These are phyloP conservation scores for Geopemphigus sp. DNA, from an alignment of 1,140 invertebrate genomes.

Conservation along the genomic window DNA sequence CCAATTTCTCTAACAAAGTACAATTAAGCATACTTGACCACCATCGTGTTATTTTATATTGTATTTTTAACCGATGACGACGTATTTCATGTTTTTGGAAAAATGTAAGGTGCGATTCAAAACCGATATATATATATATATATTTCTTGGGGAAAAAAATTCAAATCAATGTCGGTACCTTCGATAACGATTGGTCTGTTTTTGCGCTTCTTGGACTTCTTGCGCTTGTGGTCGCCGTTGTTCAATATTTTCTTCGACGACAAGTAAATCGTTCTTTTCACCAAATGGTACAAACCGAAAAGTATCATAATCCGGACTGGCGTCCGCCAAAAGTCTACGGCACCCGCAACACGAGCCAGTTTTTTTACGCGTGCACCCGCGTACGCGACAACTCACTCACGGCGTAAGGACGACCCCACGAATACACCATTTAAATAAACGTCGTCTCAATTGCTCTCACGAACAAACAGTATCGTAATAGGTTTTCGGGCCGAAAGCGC, in stretches of 20 bases:
- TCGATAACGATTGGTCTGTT: conserved; percentile 2
- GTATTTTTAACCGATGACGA: no score
- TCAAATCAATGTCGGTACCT: neutral
- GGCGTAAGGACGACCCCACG: neutral
- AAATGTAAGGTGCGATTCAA: no score
- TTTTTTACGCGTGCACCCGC: neutral
- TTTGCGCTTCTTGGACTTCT: conserved; percentile 42
- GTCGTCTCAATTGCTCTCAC: neutral
- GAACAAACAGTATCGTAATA: neutral
- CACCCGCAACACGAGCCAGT: conserved; percentile 17
- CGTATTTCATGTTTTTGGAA: no score
- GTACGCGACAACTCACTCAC: neutral
- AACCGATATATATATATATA: no score
- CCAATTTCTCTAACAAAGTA: no score
- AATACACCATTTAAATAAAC: neutral
- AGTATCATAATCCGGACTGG: conserved; percentile 45
- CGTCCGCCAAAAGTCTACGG: neutral
- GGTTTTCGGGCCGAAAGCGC: no score
- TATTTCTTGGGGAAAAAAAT: no score
- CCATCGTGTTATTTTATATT: no score
- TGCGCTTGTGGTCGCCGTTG: conserved; percentile 12
- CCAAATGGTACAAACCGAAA: conserved; percentile 31
- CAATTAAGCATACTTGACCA: no score
- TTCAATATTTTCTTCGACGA: conserved; percentile 46
- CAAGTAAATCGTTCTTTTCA: conserved; percentile 39